Evolutionary conservation across 2,113 vertebrate genomes (phyloP), one percentile per base, ranked within the genome.

Genomic region (Trematomus loennbergii): DNA sequence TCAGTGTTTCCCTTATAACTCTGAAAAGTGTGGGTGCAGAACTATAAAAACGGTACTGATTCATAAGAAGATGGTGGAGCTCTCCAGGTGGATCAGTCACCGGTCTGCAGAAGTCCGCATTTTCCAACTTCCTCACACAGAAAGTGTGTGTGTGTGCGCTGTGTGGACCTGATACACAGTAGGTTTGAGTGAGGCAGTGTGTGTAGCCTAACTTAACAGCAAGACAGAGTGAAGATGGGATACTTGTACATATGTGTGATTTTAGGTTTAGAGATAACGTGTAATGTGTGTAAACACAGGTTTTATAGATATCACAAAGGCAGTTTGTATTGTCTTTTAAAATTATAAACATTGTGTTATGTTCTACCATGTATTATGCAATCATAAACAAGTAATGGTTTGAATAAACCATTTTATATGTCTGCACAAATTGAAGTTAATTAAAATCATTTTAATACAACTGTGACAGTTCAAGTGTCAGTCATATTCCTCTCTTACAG

Each of bases 401-500:
- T 94, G 91, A 93, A 93, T 94, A 95, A 96, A 94, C 93, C 89
- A 96, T 95, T 96, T 97, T 96, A 94, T 96, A 95, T 29, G 93
- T 96, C 95, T 93, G 95, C 95, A 96, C 95, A 95, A 97, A 97
- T 97, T 96, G 96, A 57, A 83, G 75, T 79, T 75, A 79, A 87
- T 78, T 49, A 45, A 74, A 87, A 66, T 74, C 0, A 71, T 87
- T 89, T 89, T 77, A 87, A 84, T 91, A 86, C 57, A 29, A 78
- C 33, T 57, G 9, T 17, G 17, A 64, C 16, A 33, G 12, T 5
- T 40, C 3, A 48, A 18, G 45, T 7, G 53, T 74, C n/a, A 61
- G 17, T 63, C 43, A 4, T 46, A 8, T 40, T 40, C 36, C 36
- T 36, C 75, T 66, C 49, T 53, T 33, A 22, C 10, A 7, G 33